These are phyloP conservation scores for Drosophila nannoptera DNA, from an alignment of 1,140 invertebrate genomes.

Conservation along the genomic window DNA sequence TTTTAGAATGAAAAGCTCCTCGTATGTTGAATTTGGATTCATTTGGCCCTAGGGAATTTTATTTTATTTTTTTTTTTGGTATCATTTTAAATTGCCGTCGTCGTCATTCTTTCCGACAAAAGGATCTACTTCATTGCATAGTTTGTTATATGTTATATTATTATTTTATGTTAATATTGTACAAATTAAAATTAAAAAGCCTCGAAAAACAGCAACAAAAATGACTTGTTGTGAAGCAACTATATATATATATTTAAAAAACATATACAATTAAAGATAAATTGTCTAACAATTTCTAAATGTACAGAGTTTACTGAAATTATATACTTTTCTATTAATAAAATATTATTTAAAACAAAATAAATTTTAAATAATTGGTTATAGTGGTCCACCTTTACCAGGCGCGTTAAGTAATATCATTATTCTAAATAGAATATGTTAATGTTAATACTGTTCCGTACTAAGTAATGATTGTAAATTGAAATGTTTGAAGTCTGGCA, in stretches of 20 bases:
- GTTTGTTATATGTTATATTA: slow-evolving; percentile 49
- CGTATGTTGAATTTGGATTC: no score
- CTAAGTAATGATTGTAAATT: no score
- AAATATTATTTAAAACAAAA: slow-evolving; percentile 1
- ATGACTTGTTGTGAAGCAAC: slow-evolving; percentile 51
- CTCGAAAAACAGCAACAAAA: slow-evolving; percentile 14
- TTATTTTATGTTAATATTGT: slow-evolving; percentile 55
- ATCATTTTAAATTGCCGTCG: no score
- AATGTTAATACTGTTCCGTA: no score
- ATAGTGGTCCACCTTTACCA: no score
- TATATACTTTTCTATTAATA: slow-evolving; percentile 57
- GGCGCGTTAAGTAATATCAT: no score
- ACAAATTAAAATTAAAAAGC: slow-evolving; percentile 33
- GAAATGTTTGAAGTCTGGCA: slow-evolving; percentile 1
- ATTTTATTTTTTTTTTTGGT: no score
- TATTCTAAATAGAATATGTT: no score
- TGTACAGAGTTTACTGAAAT: slow-evolving; percentile 55
- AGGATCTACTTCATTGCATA: slow-evolving; percentile 26
- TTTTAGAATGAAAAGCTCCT: slow-evolving; percentile 38
- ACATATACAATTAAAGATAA: slow-evolving; percentile 21
- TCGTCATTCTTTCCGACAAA: slow-evolving; percentile 8
- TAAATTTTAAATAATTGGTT: no score
- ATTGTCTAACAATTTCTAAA: slow-evolving; percentile 66
- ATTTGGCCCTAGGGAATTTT: no score
- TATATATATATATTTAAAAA: slow-evolving; percentile 9